These are phyloP conservation scores for Epizoanthus stellaris DNA, from an alignment of 92 coral and sea anemone genomes.

Conservation along the genomic window DNA sequence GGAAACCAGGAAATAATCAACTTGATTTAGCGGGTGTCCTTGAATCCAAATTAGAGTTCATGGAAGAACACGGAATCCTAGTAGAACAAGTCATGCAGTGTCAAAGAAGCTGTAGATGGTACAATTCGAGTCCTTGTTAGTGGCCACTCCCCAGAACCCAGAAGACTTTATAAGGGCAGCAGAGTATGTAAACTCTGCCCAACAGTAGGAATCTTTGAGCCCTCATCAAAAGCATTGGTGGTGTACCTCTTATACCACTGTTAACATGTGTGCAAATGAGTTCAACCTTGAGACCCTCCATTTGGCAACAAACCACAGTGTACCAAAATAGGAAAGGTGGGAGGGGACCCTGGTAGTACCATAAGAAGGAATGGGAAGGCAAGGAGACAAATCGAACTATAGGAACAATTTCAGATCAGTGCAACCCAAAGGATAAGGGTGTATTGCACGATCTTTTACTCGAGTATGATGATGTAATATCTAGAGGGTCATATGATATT, in stretches of 20 bases:
- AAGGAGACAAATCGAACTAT: not conserved
- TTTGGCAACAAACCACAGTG: too few relatives aligned
- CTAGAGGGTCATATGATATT: not conserved
- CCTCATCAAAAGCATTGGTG: not conserved
- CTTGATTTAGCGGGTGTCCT: not conserved
- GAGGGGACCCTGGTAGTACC: too few relatives aligned
- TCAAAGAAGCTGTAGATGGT: not conserved
- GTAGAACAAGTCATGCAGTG: not conserved
- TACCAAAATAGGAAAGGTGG: too few relatives aligned
- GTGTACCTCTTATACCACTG: not conserved
- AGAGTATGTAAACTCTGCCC: constrained; percentile 5
- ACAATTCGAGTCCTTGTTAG: not conserved
- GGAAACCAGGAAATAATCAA: not conserved
- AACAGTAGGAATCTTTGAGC: not conserved
- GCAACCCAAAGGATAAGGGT: not conserved
- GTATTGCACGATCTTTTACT: not conserved
- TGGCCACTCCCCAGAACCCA: not conserved
- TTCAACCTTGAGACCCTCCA: too few relatives aligned
- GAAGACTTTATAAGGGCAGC: not conserved
- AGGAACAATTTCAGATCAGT: not conserved
- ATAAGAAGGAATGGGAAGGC: too few relatives aligned
- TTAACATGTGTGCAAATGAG: not conserved
- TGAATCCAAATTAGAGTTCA: not conserved
- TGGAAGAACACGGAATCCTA: not conserved
- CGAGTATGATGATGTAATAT: not conserved